Evolutionary conservation across 35 echinoderm and acorn worm species (phyloP).

Genomic region (Eucidaris tribuloides): DNA sequence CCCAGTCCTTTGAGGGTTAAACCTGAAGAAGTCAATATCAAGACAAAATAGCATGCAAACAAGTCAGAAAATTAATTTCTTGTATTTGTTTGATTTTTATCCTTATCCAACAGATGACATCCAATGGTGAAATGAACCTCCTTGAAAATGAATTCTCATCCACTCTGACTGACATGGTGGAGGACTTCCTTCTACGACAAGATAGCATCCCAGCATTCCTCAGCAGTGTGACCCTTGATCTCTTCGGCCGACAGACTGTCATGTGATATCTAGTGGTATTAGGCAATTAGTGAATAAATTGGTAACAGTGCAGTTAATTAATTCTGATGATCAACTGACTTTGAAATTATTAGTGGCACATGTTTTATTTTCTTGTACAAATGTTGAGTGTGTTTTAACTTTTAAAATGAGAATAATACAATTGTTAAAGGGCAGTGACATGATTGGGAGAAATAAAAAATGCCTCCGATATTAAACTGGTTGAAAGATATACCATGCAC

Average conservation of each 20-base stretch:
- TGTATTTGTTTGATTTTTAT: too few relatives aligned
- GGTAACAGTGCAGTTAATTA: not conserved
- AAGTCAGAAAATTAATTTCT: too few relatives aligned
- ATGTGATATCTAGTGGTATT: too few relatives aligned
- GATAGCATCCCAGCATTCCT: constrained; percentile 99
- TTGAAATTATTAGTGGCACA: not conserved
- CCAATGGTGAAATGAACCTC: constrained; percentile 78
- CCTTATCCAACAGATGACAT: constrained; percentile 79
- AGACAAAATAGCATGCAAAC: too few relatives aligned
- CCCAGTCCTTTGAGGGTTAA: too few relatives aligned
- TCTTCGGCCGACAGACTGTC: constrained; percentile 83
- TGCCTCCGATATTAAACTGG: too few relatives aligned
- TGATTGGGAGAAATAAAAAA: too few relatives aligned
- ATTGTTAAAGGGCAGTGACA: too few relatives aligned
- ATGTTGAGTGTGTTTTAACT: not conserved
- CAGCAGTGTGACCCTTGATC: constrained; percentile 92
- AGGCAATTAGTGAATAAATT: not conserved
- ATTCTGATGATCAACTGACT: not conserved
- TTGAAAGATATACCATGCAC: too few relatives aligned
- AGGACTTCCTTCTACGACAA: constrained; percentile 61
- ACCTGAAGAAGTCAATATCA: too few relatives aligned
- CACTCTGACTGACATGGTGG: constrained; percentile 77
- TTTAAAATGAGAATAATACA: not conserved
- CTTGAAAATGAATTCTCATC: constrained; percentile 88
- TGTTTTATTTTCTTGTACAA: not conserved